Evolutionary conservation across 2,888 invertebrate genomes (phyloP).

Genomic region (Drosophila lutescens): DNA sequence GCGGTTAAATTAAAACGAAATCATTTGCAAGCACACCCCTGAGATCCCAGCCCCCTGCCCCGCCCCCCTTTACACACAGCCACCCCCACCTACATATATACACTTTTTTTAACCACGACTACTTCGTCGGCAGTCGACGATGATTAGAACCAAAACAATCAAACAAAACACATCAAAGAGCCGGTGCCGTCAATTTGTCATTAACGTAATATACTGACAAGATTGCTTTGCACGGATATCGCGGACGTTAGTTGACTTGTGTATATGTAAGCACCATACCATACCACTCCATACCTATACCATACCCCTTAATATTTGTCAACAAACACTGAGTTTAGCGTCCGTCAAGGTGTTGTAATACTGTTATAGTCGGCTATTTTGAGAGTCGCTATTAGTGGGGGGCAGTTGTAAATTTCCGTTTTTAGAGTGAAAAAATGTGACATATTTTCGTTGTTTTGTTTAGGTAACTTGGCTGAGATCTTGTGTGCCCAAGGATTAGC

Average conservation of each 20-base stretch:
- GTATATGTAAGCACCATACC: constrained; percentile 12
- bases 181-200: constrained; percentile 84
- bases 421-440: constrained; percentile 60
- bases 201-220: constrained; percentile 83
- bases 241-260: constrained; percentile 18
- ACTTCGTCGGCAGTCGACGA: constrained; percentile 81
- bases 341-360: constrained; percentile 76
- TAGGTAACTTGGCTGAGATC: constrained; percentile 27
- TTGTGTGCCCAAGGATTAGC: constrained; percentile 68
- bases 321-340: constrained; percentile 72
- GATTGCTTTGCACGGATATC: constrained; percentile 80
- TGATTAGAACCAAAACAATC: constrained; percentile 82
- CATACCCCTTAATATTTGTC: constrained; percentile 61
- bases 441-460: constrained; percentile 52
- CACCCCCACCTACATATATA: neutral
- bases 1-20: constrained; percentile 78
- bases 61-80: constrained; percentile 13
- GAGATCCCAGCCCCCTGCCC: constrained; percentile 13
- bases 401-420: constrained; percentile 73
- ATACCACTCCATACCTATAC: neutral
- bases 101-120: constrained; percentile 48
- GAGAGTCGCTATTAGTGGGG: constrained; percentile 28
- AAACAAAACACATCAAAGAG: constrained; percentile 82
- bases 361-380: constrained; percentile 35
- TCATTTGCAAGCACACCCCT: constrained; percentile 71